Evolutionary conservation across 2,797 vertebrate genomes (phyloP).

Genomic region (Ataeniobius toweri): DNA sequence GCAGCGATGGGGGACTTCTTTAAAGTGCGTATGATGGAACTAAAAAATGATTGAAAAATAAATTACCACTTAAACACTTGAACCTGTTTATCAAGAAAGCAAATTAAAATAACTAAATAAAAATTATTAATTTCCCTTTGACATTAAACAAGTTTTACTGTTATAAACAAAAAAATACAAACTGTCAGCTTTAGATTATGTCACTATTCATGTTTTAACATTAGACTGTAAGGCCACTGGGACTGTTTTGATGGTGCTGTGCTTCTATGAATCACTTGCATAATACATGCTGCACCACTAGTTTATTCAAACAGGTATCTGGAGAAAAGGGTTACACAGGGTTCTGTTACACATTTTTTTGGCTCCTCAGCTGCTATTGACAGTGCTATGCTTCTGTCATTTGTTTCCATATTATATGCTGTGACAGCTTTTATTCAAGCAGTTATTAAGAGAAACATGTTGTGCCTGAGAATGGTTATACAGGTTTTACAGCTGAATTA

Average conservation of each 20-base stretch:
- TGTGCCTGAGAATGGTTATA: neutral
- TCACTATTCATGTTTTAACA: too few relatives aligned
- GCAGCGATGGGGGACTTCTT: too few relatives aligned
- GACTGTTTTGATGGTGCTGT: slow-evolving; percentile 15
- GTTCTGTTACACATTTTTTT: neutral
- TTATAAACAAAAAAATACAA: too few relatives aligned
- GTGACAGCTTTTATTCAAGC: neutral
- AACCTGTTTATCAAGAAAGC: too few relatives aligned
- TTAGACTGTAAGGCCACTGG: too few relatives aligned
- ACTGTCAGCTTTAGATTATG: too few relatives aligned
- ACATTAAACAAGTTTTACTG: too few relatives aligned
- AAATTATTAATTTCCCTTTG: too few relatives aligned
- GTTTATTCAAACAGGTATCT: neutral
- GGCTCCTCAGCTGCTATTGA: neutral
- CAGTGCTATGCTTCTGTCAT: slow-evolving; percentile 8
- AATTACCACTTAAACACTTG: too few relatives aligned
- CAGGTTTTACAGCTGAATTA: neutral
- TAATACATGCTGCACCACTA: neutral
- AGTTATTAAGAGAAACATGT: neutral
- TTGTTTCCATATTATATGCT: slow-evolving; percentile 7
- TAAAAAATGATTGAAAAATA: too few relatives aligned
- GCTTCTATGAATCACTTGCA: slow-evolving; percentile 17
- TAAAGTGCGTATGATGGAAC: too few relatives aligned
- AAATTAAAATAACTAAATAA: too few relatives aligned
- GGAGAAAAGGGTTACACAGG: neutral